A percentile compares a stretch with the other conserved stretches of the same genome.
These are phyloP conservation scores for Hedychridium roseum DNA, from an alignment of 2,888 invertebrate genomes.

Conservation along the genomic window DNA sequence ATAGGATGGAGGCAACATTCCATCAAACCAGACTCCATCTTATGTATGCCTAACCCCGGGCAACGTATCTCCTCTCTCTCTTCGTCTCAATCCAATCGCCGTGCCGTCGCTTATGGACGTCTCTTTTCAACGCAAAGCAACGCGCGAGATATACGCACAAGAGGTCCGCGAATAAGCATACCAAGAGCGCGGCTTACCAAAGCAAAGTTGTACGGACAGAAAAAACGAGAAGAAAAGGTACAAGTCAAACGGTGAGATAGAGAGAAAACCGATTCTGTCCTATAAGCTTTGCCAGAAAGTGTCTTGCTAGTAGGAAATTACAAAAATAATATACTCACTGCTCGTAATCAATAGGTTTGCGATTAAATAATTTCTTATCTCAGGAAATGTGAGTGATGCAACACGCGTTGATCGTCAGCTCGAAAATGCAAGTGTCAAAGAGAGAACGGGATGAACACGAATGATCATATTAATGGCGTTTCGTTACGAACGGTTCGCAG, in stretches of 20 bases:
- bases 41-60: slow-evolving; percentile 52
- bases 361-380: slow-evolving; percentile 4
- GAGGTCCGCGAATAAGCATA: too few species aligned
- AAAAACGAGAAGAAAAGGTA: not conserved
- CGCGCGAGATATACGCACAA: too few species aligned
- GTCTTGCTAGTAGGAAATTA: not conserved
- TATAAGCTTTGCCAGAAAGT: too few species aligned
- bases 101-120: slow-evolving; percentile 3
- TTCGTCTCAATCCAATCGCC: slow-evolving; percentile 25
- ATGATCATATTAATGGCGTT: slow-evolving; percentile 7
- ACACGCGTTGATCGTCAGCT: not conserved
- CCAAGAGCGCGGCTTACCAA: slow-evolving; percentile 1
- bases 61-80: slow-evolving; percentile 41
- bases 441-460: slow-evolving; percentile 7
- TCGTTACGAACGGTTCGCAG: not conserved
- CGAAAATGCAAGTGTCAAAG: slow-evolving; percentile 5
- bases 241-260: not conserved
- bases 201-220: not conserved
- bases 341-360: slow-evolving; percentile 3
- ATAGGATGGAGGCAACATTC: slow-evolving; percentile 58
- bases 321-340: not conserved
- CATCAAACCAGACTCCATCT: slow-evolving; percentile 64
- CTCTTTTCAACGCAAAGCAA: slow-evolving; percentile 8
- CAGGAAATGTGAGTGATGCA: slow-evolving; percentile 2
- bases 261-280: not conserved